Evolutionary conservation across 2,888 invertebrate genomes (phyloP), one percentile per base, ranked within the genome.

Genomic region (Cheilosia variabilis): DNA sequence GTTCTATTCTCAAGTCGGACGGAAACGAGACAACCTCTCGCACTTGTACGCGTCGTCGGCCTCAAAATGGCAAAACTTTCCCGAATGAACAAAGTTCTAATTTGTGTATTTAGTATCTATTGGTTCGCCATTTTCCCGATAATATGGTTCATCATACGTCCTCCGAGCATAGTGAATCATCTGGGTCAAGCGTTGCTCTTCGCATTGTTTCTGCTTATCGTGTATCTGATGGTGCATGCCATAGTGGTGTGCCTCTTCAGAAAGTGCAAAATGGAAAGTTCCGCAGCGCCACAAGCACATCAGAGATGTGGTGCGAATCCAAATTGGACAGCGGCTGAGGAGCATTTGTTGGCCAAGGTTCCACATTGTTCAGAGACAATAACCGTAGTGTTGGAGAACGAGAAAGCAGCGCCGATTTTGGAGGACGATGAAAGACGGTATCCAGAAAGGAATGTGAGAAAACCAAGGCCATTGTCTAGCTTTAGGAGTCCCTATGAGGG

Each of bases 61-160:
- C 1, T 31, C 9, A 47, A 57, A 78, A 78, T 80, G 80, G 73
- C 73, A 19, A 55, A 68, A 55, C 73, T 80, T 22, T 68, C 73
- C 9, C 57, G 24, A 7, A 53, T 31, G 68, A 65, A 80, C 22
- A 80, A 80, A 55, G 71, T 82, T 17, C 75, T 88, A 45, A 55
- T 89, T 10, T 31, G 73, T 6, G 27, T 88, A 19, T 89, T 89
- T 62, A 73, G 80, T 55, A 5, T 88, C 5, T 89, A 88, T 77
- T 89, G 89, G 89, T 88, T 89, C 69, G 53, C 87, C 13, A 72
- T 88, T 22, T 89, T 89, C 58, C 89, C 89, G 4, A 50, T 89
- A 7, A 58, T 89, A 22, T 89, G 89, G 89, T 89, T 89, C 77
- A 53, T 88, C 6, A 43, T 88, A 2, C 76, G 78, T 4, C 89